Base-by-base conservation (phyloP, 2,797 vertebrate genomes). In the Limnodromus scolopaceus region DNA sequence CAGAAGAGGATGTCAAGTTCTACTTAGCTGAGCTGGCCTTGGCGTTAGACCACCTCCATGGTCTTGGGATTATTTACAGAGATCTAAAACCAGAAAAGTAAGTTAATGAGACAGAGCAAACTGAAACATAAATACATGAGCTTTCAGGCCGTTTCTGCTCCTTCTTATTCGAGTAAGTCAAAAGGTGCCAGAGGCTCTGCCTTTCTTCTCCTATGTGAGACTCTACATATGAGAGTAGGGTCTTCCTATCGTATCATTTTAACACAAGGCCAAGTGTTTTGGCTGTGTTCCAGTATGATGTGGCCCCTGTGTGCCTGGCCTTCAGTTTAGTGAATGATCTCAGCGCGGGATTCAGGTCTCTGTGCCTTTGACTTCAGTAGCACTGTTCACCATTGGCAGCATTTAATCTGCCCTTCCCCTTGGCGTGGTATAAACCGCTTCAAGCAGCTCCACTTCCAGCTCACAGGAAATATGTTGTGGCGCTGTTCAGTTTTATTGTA, bases 1-100 rank as follows among this genome's bases (percentile, higher is more conserved):
- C 99, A 10, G 99, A 99, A 90, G 99, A 99, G 94, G 99, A 99
- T 77, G 99, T 99, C 87, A 99, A 99, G 98, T 99, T 99, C 97
- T 99, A 99, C 97, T 98, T 99, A 94, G 99, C 99, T 91, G 99
- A 99, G 98, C 96, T 99, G 97, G 99, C 99, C 79, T 97, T 99
- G 98, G 99, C 99, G 10, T 97, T 99, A 95, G 99, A 99, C 96
- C 99, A 99, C 95, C 99, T 99, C 28, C 99, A 99, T 51, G 97
- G 99, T 93, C 98, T 99, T 96, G 99, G 99, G 39, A 99, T 99
- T 97, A 99, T 99, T 98, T 99, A 99, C 98, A 98, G 99, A 84
- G 99, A 99, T 96, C 98, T 99, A 95, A 99, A 99, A 97, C 99
- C 99, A 30, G 99, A 99, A 96, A 99, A 99, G 99, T 99, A 98